Evolutionary conservation across 2,888 invertebrate species (phyloP), one percentile per base, ranked within the genome.

Genomic region (Diloba caeruleocephala): DNA sequence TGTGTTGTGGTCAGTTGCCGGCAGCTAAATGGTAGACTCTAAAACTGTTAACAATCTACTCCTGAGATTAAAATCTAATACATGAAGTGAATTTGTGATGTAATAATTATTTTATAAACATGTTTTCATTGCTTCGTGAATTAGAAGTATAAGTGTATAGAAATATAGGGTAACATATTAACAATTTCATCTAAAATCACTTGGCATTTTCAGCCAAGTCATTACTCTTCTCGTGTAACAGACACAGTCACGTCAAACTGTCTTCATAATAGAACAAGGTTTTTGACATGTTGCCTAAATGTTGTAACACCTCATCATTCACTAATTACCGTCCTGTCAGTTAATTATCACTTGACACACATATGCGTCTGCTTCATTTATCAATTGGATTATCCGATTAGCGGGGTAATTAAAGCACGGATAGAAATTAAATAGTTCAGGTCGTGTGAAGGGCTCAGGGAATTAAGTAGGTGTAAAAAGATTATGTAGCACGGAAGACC

Each of bases 311-410:
- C 58, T 52, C 36, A n/a, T n/a, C n/a, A 19, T 41, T 23, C 28
- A 32, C 51, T 70, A 72, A 71, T 71, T 54, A 61, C 64, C 36
- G 42, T 41, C 37, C 52, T 61, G 62, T 50, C 52, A 59, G 52
- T 45, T 67, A 63, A 72, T 71, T 67, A 62, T 64, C 67, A 62
- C 64, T 72, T 67, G 73, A 67, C 73, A 72, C 44, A 72, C 43
- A 58, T 61, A 44, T 31, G 48, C 39, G 12, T 46, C 33, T 41
- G 58, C 15, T 50, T 52, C 60, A 61, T 64, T 72, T 72, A 71
- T 70, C 78, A 66, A 67, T 70, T 69, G 73, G 67, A 46, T 66
- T 52, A 69, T 66, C 52, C 65, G 76, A 79, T 82, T 74, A 79
- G 59, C 63, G 57, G 54, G 53, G 71, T 72, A 77, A 80, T 82